phyloP scores from a whole-genome alignment of 1,140 invertebrate species.

The Pogonognathellus flavescens region DNA sequence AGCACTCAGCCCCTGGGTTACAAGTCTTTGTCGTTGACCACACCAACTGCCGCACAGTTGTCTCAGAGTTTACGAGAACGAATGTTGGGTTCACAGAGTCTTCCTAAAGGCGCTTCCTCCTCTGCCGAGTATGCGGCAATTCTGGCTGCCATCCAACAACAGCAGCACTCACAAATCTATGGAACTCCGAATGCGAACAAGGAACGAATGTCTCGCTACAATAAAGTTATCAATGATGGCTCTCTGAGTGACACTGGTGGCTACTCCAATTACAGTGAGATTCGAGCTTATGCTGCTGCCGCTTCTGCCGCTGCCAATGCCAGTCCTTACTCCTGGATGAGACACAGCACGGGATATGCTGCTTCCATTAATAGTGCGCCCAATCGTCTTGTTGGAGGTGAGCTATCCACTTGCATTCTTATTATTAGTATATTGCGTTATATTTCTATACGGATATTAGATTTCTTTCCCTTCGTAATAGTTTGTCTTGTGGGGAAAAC shows the following conservation, averaged over 20 bases:
- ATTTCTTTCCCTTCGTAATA: too few relatives aligned
- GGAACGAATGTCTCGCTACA: conserved; percentile 62
- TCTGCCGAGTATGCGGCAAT: conserved; percentile 76
- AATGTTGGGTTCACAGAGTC: conserved; percentile 80
- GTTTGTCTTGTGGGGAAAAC: not conserved
- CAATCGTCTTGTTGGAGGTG: conserved; percentile 69
- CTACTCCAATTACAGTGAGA: conserved; percentile 73
- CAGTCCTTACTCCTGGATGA: conserved; percentile 75
- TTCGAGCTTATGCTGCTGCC: conserved; percentile 70
- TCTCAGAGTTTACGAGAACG: conserved; percentile 87
- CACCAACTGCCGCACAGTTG: conserved; percentile 84
- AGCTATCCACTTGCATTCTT: not conserved
- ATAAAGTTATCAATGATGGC: conserved; percentile 71
- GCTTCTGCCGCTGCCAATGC: conserved; percentile 69
- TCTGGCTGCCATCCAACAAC: conserved; percentile 64
- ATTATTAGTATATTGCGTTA: too few relatives aligned
- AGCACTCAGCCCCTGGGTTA: conserved; percentile 51
- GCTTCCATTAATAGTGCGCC: conserved; percentile 71
- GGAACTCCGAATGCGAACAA: conserved; percentile 63
- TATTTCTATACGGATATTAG: too few relatives aligned
- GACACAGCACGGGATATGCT: conserved; percentile 75
- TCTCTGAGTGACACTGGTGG: conserved; percentile 81
- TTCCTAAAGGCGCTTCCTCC: conserved; percentile 75
- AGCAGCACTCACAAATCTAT: conserved; percentile 63
- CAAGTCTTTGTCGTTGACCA: conserved; percentile 82